A percentile compares a stretch with the other conserved stretches of the same genome.
These are phyloP conservation scores for Lithophane leautieri DNA, from an alignment of 2,888 invertebrate species.

Conservation along the genomic window DNA sequence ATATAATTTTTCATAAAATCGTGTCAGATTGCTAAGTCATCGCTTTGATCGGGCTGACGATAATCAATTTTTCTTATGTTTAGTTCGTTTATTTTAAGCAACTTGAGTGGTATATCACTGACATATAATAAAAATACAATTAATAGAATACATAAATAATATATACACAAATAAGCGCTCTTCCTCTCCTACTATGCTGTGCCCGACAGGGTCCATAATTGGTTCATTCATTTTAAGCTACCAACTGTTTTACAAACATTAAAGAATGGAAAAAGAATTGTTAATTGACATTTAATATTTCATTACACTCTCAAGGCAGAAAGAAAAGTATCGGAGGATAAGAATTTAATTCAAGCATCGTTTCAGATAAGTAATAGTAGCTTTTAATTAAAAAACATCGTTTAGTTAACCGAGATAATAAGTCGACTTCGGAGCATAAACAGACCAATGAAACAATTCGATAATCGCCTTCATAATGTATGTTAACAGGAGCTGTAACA, in stretches of 20 bases:
- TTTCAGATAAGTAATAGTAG: slow-evolving; percentile 23
- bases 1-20: slow-evolving; percentile 20
- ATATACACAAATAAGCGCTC: no score
- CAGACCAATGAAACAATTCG: slow-evolving; percentile 34
- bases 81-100: not conserved
- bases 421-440: slow-evolving; percentile 30
- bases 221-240: no score
- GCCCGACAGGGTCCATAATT: no score
- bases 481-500: slow-evolving; percentile 44
- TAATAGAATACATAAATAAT: no score
- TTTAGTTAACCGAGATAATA: slow-evolving; percentile 44
- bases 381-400: slow-evolving; percentile 44
- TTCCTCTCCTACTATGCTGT: no score
- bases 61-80: not conserved
- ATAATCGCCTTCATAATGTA: slow-evolving; percentile 23
- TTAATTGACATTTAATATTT: slow-evolving; percentile 5
- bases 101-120: slow-evolving; percentile 10
- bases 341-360: slow-evolving; percentile 18
- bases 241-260: no score
- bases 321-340: not conserved
- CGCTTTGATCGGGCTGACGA: not conserved
- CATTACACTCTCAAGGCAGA: slow-evolving; percentile 13
- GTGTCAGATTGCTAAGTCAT: slow-evolving; percentile 7
- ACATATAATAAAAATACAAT: no score
- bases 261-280: no score